These are phyloP conservation scores for Microtus californicus DNA, from an alignment of 2,797 vertebrate species.

Conservation along the genomic window DNA sequence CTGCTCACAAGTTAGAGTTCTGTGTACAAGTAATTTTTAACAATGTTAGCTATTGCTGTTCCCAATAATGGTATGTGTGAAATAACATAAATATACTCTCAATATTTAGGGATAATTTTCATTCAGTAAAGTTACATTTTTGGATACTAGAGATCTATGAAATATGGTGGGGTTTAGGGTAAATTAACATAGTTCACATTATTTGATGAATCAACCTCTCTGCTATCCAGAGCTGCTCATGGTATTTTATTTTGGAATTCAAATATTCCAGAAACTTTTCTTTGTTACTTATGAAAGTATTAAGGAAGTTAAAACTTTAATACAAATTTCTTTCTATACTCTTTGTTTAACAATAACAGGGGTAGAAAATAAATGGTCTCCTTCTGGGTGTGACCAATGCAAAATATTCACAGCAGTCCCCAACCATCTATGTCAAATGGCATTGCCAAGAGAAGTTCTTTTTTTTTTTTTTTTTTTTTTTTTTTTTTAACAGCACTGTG, in stretches of 20 bases:
- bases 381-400: background rate
- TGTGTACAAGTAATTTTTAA: background rate
- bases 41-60: background rate
- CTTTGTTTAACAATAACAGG: background rate
- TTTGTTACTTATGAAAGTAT: background rate
- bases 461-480: too few species aligned
- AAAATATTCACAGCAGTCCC: background rate
- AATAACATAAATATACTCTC: background rate
- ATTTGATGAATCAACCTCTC: background rate
- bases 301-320: background rate
- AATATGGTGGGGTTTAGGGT: background rate
- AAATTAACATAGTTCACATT: background rate
- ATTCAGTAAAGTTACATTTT: background rate
- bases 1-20: background rate
- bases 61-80: background rate
- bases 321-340: background rate
- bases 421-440: background rate
- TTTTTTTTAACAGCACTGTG: constrained; percentile 90
- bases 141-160: background rate
- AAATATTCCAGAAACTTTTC: background rate
- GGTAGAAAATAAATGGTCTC: background rate
- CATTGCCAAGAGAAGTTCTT: too few species aligned
- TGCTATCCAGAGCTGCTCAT: background rate
- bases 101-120: constrained; percentile 15
- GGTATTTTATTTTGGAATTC: background rate